Evolutionary conservation across 2,113 vertebrate genomes (phyloP).

Genomic region (Bufo bufo): DNA sequence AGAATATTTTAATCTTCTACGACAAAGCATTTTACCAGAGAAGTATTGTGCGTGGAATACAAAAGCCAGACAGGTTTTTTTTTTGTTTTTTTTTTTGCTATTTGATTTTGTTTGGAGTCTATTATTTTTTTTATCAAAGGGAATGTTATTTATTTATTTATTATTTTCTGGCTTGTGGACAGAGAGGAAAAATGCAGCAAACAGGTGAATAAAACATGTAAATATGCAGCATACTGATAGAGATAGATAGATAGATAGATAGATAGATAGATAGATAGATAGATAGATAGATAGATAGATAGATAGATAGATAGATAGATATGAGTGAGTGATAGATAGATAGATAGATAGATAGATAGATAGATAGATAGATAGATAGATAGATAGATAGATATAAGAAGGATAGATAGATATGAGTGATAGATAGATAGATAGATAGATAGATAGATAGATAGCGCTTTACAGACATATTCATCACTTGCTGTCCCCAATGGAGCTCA

Average conservation of each 20-base stretch:
- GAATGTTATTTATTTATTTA: neutral
- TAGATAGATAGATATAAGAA: too few relatives aligned
- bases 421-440: too few relatives aligned
- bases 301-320: slow-evolving; percentile 9
- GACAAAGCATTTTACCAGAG: slow-evolving; percentile 15
- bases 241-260: neutral
- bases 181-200: neutral
- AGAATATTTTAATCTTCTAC: slow-evolving; percentile 53
- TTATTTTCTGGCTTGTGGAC: neutral
- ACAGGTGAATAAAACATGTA: neutral
- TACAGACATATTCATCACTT: too few relatives aligned
- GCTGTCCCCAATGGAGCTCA: too few relatives aligned
- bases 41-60: slow-evolving; percentile 2
- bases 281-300: slow-evolving; percentile 10
- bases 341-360: too few relatives aligned
- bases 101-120: neutral
- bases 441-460: too few relatives aligned
- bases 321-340: too few relatives aligned
- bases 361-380: too few relatives aligned
- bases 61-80: neutral
- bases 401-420: too few relatives aligned
- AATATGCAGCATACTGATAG: neutral
- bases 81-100: neutral
- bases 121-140: slow-evolving; percentile 11
- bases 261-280: slow-evolving; percentile 4